Evolutionary conservation across 2,888 invertebrate genomes (phyloP).

Genomic region (Thereva nobilitata): DNA sequence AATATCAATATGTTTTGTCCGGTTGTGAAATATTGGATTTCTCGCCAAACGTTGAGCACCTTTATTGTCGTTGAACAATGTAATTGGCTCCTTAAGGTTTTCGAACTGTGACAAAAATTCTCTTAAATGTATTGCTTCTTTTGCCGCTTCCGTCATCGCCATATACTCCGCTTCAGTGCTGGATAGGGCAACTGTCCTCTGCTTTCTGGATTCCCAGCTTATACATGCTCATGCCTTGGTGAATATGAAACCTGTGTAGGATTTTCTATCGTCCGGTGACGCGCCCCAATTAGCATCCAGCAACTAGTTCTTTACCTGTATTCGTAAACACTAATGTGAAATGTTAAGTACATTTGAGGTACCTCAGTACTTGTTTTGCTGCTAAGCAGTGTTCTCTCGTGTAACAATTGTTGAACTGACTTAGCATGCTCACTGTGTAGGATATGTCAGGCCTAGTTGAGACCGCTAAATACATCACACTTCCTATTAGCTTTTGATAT

Average conservation of each 20-base stretch:
- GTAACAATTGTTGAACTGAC: slow-evolving; percentile 25
- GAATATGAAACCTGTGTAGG: slow-evolving; percentile 1
- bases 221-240: background rate
- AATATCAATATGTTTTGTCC: background rate
- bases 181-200: background rate
- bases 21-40: background rate
- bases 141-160: background rate
- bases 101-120: background rate
- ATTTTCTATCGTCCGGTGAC: background rate
- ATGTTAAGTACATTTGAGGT: background rate
- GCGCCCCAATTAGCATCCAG: background rate
- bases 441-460: slow-evolving; percentile 33
- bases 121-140: slow-evolving; percentile 3
- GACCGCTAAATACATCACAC: slow-evolving; percentile 35
- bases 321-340: background rate
- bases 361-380: slow-evolving; percentile 19
- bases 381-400: slow-evolving; percentile 29
- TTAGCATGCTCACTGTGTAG: slow-evolving; percentile 27
- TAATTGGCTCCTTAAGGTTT: background rate
- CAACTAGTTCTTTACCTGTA: too few species aligned
- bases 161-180: slow-evolving; percentile 8
- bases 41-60: background rate
- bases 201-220: slow-evolving; percentile 7
- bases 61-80: slow-evolving; percentile 2
- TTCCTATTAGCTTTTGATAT: slow-evolving; percentile 12